Evolutionary conservation across 2,888 invertebrate genomes (phyloP).

Genomic region (Mimas tiliae): DNA sequence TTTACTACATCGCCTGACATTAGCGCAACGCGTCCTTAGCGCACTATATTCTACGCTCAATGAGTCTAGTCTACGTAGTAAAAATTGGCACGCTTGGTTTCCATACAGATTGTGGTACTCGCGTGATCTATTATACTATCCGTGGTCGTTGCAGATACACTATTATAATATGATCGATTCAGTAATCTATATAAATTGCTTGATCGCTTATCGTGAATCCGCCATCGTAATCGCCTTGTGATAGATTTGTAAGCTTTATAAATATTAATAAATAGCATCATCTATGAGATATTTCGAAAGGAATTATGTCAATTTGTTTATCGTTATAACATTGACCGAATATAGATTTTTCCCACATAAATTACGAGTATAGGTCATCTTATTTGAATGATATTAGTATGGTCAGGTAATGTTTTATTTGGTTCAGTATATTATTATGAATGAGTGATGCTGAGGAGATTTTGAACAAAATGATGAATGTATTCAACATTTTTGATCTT

Average conservation of each 20-base stretch:
- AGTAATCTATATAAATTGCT: conserved; percentile 13
- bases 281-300: background rate
- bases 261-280: background rate
- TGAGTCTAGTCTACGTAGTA: too few species aligned
- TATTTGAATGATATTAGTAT: background rate
- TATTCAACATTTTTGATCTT: too few species aligned
- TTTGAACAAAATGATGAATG: too few species aligned
- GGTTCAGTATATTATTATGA: background rate
- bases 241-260: background rate
- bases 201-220: background rate
- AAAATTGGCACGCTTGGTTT: too few species aligned
- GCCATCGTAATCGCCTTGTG: too few species aligned
- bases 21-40: too few species aligned
- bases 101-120: too few species aligned
- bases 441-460: too few species aligned
- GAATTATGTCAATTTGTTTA: background rate
- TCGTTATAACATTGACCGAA: background rate
- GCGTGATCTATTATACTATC: too few species aligned
- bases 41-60: too few species aligned
- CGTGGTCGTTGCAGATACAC: too few species aligned
- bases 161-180: conserved; percentile 10
- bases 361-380: background rate
- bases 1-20: too few species aligned
- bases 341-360: conserved; percentile 1
- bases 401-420: background rate